A percentile compares a stretch with the other conserved stretches of the same genome.
phyloP scores from a whole-genome alignment of 2,888 invertebrate genomes.

The Scaptomyza cyrtandrae region DNA sequence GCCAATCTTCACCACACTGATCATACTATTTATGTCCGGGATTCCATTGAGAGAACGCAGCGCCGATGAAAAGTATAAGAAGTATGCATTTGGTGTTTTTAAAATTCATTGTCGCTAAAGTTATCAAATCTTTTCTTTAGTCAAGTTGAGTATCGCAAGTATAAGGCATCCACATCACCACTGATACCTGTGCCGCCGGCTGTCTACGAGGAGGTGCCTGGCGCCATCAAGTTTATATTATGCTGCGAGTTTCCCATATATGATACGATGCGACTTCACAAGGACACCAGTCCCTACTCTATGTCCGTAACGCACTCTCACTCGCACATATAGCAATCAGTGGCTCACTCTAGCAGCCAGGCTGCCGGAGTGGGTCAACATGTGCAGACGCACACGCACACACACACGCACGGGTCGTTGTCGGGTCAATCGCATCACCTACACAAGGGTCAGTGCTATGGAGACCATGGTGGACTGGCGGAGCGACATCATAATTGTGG shows the following conservation, averaged over 20 bases:
- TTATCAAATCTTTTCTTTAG: conserved; percentile 83
- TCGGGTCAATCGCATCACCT: conserved; percentile 60
- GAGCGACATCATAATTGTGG: conserved; percentile 82
- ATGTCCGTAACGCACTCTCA: conserved; percentile 84
- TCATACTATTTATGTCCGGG: conserved; percentile 95
- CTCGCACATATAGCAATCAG: conserved; percentile 85
- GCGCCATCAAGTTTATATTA: conserved; percentile 91
- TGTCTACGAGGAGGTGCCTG: conserved; percentile 94
- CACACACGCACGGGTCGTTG: conserved; percentile 34
- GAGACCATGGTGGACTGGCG: conserved; percentile 80
- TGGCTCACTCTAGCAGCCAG: conserved; percentile 82
- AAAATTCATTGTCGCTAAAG: too few relatives aligned
- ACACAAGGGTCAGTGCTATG: conserved; percentile 81
- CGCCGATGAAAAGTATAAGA: conserved; percentile 94
- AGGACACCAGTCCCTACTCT: conserved; percentile 83
- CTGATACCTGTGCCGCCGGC: conserved; percentile 94
- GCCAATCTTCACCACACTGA: conserved; percentile 93
- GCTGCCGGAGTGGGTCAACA: conserved; percentile 75
- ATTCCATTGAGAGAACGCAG: conserved; percentile 94
- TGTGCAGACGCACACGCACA: conserved; percentile 23
- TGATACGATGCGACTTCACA: conserved; percentile 88
- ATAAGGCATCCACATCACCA: conserved; percentile 95
- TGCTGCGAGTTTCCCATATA: conserved; percentile 96
- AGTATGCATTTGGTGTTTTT: conserved; percentile 86
- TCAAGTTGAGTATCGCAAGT: conserved; percentile 93